Evolutionary conservation across 2,797 vertebrate species (phyloP).

Genomic region (Merluccius polli): DNA sequence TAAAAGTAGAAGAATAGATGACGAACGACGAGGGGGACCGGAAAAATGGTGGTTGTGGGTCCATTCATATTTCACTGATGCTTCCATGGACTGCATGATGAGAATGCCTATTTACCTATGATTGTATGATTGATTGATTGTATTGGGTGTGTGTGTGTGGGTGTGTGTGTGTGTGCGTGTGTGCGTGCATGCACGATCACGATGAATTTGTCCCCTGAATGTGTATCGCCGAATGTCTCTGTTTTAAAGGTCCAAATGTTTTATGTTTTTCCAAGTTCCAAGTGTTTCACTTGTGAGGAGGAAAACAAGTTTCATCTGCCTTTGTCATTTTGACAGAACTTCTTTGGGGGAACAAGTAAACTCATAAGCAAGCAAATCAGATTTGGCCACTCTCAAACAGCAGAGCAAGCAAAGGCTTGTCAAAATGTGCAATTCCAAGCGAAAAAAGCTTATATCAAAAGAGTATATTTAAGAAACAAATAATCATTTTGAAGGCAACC

Average conservation of each 20-base stretch:
- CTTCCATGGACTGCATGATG: slow-evolving; percentile 63
- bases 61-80: slow-evolving; percentile 20
- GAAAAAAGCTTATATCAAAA: too few relatives aligned
- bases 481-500: not conserved
- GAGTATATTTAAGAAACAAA: not conserved
- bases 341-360: too few relatives aligned
- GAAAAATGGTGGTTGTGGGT: not conserved
- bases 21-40: too few relatives aligned
- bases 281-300: not conserved
- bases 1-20: not conserved
- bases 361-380: too few relatives aligned
- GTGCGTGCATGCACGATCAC: slow-evolving; percentile 27
- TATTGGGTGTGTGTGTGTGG: slow-evolving; percentile 10
- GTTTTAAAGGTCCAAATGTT: not conserved
- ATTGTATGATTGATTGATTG: slow-evolving; percentile 36
- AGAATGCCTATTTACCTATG: slow-evolving; percentile 48
- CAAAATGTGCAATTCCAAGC: too few relatives aligned
- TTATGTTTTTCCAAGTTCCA: not conserved
- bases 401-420: too few relatives aligned
- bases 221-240: slow-evolving; percentile 47
- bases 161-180: not conserved
- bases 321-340: too few relatives aligned
- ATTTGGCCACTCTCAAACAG: too few relatives aligned
- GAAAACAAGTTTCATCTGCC: too few relatives aligned
- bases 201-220: slow-evolving; percentile 47